Percentiles rank a stretch among this genome's conserved stretches.
These are phyloP conservation scores for Leptodactylus fuscus DNA, from an alignment of 2,113 vertebrate species.

Conservation along the genomic window DNA sequence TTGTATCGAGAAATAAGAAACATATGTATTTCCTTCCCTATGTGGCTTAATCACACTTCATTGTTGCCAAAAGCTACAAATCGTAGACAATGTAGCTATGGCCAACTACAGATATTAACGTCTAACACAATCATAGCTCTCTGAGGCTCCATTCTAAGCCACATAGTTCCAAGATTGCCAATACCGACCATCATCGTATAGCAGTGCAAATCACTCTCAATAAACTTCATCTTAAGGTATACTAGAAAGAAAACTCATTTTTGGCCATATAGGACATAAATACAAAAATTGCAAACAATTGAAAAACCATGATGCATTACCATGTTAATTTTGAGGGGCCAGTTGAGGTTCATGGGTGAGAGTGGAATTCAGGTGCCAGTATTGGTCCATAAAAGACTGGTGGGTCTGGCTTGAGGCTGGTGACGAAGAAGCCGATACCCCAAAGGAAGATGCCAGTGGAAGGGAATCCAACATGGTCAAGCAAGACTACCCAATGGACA, in stretches of 20 bases:
- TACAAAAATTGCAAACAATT: too few relatives aligned
- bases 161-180: constrained; percentile 19
- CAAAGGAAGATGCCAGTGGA: too few relatives aligned
- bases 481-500: too few relatives aligned
- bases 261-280: background rate
- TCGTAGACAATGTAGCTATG: constrained; percentile 25
- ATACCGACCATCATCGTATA: background rate
- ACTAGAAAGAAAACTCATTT: background rate
- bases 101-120: constrained; percentile 44
- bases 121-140: constrained; percentile 19
- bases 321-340: too few relatives aligned
- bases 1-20: constrained; percentile 28
- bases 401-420: too few relatives aligned
- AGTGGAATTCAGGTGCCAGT: too few relatives aligned
- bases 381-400: too few relatives aligned
- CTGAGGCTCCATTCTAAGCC: constrained; percentile 21
- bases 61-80: constrained; percentile 40
- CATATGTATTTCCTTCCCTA: constrained; percentile 41
- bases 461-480: too few relatives aligned
- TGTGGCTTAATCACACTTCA: constrained; percentile 37
- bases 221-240: background rate
- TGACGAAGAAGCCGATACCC: too few relatives aligned
- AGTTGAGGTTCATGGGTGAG: too few relatives aligned
- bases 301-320: too few relatives aligned
- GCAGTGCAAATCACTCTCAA: background rate